phyloP scores from a whole-genome alignment of 2,888 invertebrate genomes.

The Nymphalis urticae region DNA sequence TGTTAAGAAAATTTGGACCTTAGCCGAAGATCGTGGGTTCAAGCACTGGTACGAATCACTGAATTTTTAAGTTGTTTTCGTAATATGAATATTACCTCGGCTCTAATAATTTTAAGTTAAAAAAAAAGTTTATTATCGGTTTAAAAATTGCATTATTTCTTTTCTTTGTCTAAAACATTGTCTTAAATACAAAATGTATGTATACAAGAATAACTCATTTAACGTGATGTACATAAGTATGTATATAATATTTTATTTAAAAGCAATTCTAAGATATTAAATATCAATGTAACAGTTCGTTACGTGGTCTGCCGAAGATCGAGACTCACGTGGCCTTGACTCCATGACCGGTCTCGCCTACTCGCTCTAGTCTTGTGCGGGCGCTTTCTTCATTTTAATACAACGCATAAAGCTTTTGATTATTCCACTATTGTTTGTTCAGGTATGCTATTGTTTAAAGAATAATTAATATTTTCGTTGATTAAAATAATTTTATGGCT shows the following conservation, averaged over 20 bases:
- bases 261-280: background rate
- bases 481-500: too few species aligned
- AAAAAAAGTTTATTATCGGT: too few species aligned
- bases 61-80: too few species aligned
- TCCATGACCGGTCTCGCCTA: slow-evolving; percentile 30
- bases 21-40: too few species aligned
- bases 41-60: too few species aligned
- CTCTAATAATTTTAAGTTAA: too few species aligned
- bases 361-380: background rate
- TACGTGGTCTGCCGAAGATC: slow-evolving; percentile 2
- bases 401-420: background rate
- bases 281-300: background rate
- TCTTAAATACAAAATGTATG: too few species aligned
- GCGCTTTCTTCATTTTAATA: slow-evolving; percentile 28
- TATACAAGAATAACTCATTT: too few species aligned
- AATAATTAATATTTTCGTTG: slow-evolving; percentile 9
- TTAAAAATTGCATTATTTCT: too few species aligned
- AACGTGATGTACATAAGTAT: background rate
- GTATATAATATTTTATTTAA: background rate
- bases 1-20: too few species aligned
- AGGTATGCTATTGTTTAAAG: slow-evolving; percentile 15
- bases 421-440: slow-evolving; percentile 1
- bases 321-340: slow-evolving; percentile 30
- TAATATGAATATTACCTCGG: too few species aligned
- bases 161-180: too few species aligned